Evolutionary conservation across 1,140 invertebrate species (phyloP), one percentile per base, ranked within the genome.

Genomic region (Calliphora vicina): DNA sequence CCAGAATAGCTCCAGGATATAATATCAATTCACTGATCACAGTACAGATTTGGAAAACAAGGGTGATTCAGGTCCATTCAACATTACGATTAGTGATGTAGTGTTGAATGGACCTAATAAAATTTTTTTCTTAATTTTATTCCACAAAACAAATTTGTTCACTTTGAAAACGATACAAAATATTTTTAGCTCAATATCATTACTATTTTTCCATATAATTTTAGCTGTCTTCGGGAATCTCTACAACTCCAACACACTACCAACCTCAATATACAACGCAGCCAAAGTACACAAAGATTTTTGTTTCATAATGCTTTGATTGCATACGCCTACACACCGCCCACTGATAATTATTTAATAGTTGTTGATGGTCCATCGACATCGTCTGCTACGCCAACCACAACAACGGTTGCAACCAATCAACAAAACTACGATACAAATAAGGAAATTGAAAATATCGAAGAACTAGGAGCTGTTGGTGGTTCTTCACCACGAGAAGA

Each of bases 181-280:
- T n/a, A n/a, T n/a, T n/a, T n/a, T n/a, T n/a, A n/a, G n/a, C n/a
- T n/a, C n/a, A n/a, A n/a, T n/a, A n/a, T n/a, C n/a, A n/a, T n/a
- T n/a, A n/a, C n/a, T n/a, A n/a, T n/a, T n/a, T n/a, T n/a, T n/a
- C n/a, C n/a, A n/a, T n/a, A n/a, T n/a, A n/a, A 35, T 84, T 84
- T 8, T 42, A 91, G 90, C 85, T 90, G 89, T 61, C 80, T 91
- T 25, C 88, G 89, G 6, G 90, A 91, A 78, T 90, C 88, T n/a
- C 74, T 91, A 72, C 88, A 88, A 85, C 82, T 91, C 26, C 90
- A 91, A 85, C 90, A 91, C 82, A 90, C 90, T 15, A 91, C 90
- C 43, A 91, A 91, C 86, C 83, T 90, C 0, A 90, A 91, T 42
- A 91, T 91, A 23, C 90, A 91, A 81, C 88, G 89, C 15, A 90